Base-by-base conservation (phyloP, 2,888 invertebrate species). In the Archips xylosteana region DNA sequence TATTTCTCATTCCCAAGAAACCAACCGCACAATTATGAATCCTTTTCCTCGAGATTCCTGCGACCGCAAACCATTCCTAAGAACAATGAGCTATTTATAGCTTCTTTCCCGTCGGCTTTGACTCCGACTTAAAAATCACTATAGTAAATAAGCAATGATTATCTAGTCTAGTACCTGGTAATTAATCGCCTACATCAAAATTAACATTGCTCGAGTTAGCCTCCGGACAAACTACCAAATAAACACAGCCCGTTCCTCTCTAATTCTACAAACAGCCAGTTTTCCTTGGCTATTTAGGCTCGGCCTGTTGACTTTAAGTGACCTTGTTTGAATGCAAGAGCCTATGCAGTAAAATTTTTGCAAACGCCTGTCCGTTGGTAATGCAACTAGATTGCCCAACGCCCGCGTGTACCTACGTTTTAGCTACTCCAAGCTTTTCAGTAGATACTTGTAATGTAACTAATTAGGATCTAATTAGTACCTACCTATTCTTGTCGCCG, bases 211-310 rank as follows among this genome's bases (percentile, higher is more conserved):
- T 65, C 75, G 71, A 72, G 54, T 75, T 75, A 64, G 63, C 75
- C 68, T 72, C 70, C 23, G 59, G 51, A 39, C 23, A 64, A 57
- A 61, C 57, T 68, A 65, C 62, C 67, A 67, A 75, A 73, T 75
- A 73, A 71, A 73, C 66, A 59, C 64, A 69, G 71, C 60, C 39
- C 76, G 72, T 75, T 71, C 77, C 76, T 72, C 74, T 75, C 76
- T 74, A 80, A 77, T 77, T 75, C 77, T 79, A 70, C 70, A 71
- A 69, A 61, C 75, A 64, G 76, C 79, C 71, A 78, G 83, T 83
- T 83, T 80, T 82, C 83, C 83, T 83, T 83, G 83, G 81, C 72
- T 76, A 80, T 80, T 82, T 81, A 82, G 81, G 80, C 77, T 76
- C 77, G 77, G 80, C 80, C 79, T 76, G 78, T 80, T 78, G 76